These are phyloP conservation scores for Triplophysa yarkandensis DNA, from an alignment of 2,797 vertebrate species.

Conservation along the genomic window DNA sequence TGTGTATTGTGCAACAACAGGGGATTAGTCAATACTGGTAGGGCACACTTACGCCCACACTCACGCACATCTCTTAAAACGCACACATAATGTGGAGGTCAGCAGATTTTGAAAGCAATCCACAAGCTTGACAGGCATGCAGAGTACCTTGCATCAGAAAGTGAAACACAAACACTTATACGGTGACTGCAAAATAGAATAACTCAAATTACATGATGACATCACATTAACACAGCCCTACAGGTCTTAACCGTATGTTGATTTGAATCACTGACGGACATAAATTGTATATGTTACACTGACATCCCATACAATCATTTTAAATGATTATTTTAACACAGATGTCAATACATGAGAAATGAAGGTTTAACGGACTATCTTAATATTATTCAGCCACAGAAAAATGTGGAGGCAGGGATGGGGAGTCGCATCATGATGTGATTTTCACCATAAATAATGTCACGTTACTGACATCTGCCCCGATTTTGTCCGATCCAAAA, in stretches of 20 bases:
- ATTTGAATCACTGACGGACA: conserved; percentile 14
- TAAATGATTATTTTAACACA: conserved; percentile 5
- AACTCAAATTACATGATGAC: conserved; percentile 16
- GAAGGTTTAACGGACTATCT: neutral
- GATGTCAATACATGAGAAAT: conserved; percentile 14
- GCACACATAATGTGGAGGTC: conserved; percentile 21
- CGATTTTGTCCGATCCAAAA: conserved; percentile 25
- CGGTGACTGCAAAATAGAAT: neutral
- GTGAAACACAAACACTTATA: conserved; percentile 10
- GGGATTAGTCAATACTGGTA: conserved; percentile 26
- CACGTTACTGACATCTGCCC: conserved; percentile 33
- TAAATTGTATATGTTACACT: conserved; percentile 12
- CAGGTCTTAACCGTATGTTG: conserved; percentile 14
- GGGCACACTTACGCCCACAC: conserved; percentile 6
- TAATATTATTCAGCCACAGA: conserved; percentile 13
- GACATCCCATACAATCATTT: conserved; percentile 24
- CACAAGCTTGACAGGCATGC: conserved; percentile 12
- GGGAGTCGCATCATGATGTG: conserved; percentile 23
- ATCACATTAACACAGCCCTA: conserved; percentile 9
- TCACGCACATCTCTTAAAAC: neutral
- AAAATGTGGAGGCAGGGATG: neutral
- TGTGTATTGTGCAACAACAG: conserved; percentile 9
- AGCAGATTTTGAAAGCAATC: conserved; percentile 19
- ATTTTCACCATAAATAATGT: conserved; percentile 23
- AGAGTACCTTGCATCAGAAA: conserved; percentile 19